Conservation (phyloP, 2,888 invertebrate genomes). For the Venusia cambrica region DNA sequence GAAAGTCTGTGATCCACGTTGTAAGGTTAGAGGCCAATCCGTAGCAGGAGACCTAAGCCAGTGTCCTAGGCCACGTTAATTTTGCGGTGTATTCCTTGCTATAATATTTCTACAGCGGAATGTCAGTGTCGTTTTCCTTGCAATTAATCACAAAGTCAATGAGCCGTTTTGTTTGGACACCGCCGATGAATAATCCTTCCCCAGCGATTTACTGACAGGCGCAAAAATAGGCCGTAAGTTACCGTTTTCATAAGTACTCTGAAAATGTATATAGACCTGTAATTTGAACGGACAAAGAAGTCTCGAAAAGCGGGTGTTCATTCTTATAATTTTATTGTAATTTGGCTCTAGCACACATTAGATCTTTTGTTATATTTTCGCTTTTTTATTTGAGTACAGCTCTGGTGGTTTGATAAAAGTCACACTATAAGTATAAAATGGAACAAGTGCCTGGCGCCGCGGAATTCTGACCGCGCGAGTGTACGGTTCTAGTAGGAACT, state of each 20-base stretch:
- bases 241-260: constrained; percentile 37
- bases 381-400: constrained; percentile 1
- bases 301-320: no score
- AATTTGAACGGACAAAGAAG: no score
- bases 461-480: no score
- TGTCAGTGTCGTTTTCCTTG: constrained; percentile 66
- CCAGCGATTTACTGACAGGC: constrained; percentile 54
- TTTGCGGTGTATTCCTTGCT: constrained; percentile 37
- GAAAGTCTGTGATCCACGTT: no score
- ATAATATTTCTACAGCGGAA: constrained; percentile 59
- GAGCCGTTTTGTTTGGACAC: constrained; percentile 77
- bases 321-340: no score
- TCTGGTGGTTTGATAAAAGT: constrained; percentile 5
- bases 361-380: constrained; percentile 12
- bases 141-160: constrained; percentile 79
- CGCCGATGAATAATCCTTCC: constrained; percentile 73
- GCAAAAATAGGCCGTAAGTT: constrained; percentile 43
- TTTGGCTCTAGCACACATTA: no score
- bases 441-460: no score
- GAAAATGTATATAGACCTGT: constrained; percentile 31
- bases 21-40: no score
- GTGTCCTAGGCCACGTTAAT: constrained; percentile 19
- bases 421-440: no score
- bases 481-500: no score
- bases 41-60: no score